Conservation (phyloP, 2,797 vertebrate genomes). For the Parambassis ranga region DNA sequence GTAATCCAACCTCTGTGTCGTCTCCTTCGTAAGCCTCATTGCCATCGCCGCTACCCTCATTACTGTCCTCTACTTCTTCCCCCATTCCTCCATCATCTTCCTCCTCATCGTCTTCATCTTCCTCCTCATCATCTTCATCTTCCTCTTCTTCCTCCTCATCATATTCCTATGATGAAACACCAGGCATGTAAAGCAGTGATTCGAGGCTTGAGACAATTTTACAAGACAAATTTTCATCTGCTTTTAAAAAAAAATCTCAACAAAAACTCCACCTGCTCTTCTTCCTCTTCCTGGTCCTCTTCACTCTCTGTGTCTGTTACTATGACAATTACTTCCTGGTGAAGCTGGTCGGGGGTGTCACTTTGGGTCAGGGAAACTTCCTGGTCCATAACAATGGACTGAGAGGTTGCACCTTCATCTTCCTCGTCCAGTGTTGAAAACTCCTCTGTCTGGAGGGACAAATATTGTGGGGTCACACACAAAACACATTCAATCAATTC, state of each 20-base stretch:
- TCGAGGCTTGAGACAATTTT: too few relatives aligned
- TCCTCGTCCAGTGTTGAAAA: slow-evolving; percentile 85
- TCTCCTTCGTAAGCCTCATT: slow-evolving; percentile 93
- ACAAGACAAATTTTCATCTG: accelerated
- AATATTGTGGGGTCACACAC: neutral
- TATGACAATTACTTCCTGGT: slow-evolving; percentile 93
- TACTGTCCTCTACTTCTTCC: slow-evolving; percentile 94
- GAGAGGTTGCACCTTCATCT: slow-evolving; percentile 83
- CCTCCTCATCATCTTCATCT: slow-evolving; percentile 89
- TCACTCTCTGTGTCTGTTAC: slow-evolving; percentile 94
- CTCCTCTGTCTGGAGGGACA: slow-evolving; percentile 81
- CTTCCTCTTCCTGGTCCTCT: slow-evolving; percentile 91
- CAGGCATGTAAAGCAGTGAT: too few relatives aligned
- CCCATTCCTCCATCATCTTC: slow-evolving; percentile 92
- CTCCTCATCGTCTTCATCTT: slow-evolving; percentile 90
- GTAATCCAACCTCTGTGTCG: slow-evolving; percentile 85
- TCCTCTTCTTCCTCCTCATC: slow-evolving; percentile 91
- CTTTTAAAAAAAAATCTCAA: neutral
- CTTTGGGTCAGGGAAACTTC: slow-evolving; percentile 76
- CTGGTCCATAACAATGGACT: slow-evolving; percentile 84
- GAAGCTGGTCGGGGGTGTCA: slow-evolving; percentile 82
- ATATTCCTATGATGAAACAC: slow-evolving; percentile 86
- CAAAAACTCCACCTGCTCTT: slow-evolving; percentile 62
- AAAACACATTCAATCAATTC: neutral
- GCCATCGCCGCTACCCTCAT: slow-evolving; percentile 92